phyloP scores from a whole-genome alignment of 2,888 invertebrate species.

The Deroplatys truncata region DNA sequence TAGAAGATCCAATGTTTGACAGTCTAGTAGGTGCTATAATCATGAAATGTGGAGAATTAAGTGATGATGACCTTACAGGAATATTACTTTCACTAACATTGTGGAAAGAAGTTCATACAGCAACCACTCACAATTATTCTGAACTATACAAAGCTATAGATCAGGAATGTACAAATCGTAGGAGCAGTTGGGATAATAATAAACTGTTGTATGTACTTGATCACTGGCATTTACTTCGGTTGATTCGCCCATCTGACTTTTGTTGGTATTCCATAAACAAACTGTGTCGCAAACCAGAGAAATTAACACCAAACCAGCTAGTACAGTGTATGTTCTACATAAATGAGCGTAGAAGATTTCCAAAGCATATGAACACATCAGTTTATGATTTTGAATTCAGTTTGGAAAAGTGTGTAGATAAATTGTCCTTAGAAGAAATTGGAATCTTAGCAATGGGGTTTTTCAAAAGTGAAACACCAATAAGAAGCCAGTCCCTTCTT shows the following conservation, averaged over 20 bases:
- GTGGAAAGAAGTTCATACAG: slow-evolving; percentile 52
- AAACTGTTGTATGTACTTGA: slow-evolving; percentile 57
- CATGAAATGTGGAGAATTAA: slow-evolving; percentile 52
- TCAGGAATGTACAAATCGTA: slow-evolving; percentile 53
- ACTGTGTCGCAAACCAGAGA: slow-evolving; percentile 53
- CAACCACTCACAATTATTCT: slow-evolving; percentile 55
- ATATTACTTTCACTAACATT: slow-evolving; percentile 51
- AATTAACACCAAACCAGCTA: slow-evolving; percentile 57
- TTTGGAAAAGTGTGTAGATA: slow-evolving; percentile 49
- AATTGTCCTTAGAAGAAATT: slow-evolving; percentile 61
- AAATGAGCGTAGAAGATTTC: slow-evolving; percentile 52
- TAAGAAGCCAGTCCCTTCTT: slow-evolving; percentile 52
- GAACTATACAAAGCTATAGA: slow-evolving; percentile 67
- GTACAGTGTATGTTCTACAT: slow-evolving; percentile 65
- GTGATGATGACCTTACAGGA: slow-evolving; percentile 53
- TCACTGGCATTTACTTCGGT: slow-evolving; percentile 59
- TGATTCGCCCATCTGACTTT: slow-evolving; percentile 55
- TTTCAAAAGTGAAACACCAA: slow-evolving; percentile 67
- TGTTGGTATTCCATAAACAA: slow-evolving; percentile 52
- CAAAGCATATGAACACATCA: slow-evolving; percentile 46
- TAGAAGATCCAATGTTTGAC: slow-evolving; percentile 7
- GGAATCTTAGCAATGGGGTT: slow-evolving; percentile 71
- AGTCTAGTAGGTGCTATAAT: slow-evolving; percentile 36
- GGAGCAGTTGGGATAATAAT: slow-evolving; percentile 50
- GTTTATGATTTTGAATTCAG: slow-evolving; percentile 64